A percentile compares a stretch with the other conserved stretches of the same genome.
Conservation (phyloP, 2,888 invertebrate species). For the Poecilobothrus nobilitatus region DNA sequence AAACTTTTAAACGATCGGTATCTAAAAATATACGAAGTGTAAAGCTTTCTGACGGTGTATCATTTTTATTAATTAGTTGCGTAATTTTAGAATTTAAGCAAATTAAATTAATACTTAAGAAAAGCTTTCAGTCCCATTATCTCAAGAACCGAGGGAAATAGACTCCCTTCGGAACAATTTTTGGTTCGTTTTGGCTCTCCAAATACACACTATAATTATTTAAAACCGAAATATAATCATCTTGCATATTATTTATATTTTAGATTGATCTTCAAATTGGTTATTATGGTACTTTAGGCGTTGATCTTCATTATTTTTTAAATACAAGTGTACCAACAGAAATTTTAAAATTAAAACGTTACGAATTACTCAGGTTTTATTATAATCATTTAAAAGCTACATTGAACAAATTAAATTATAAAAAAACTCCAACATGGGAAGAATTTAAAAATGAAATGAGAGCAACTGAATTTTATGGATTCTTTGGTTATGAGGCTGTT, state of each 20-base stretch:
- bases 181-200: too few species aligned
- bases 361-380: slow-evolving; percentile 19
- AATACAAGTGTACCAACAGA: slow-evolving; percentile 23
- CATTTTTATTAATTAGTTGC: too few species aligned
- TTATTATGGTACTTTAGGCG: slow-evolving; percentile 22
- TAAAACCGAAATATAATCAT: too few species aligned
- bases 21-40: too few species aligned
- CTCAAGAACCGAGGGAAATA: too few species aligned
- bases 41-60: too few species aligned
- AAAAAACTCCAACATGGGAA: slow-evolving; percentile 22
- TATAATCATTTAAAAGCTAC: slow-evolving; percentile 20
- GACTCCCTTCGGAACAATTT: too few species aligned
- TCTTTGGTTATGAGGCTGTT: slow-evolving; percentile 23
- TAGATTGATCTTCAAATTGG: slow-evolving; percentile 25
- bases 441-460: slow-evolving; percentile 21
- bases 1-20: too few species aligned
- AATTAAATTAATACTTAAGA: too few species aligned
- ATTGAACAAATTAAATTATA: slow-evolving; percentile 20
- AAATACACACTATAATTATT: too few species aligned
- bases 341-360: slow-evolving; percentile 20
- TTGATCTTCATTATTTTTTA: slow-evolving; percentile 25
- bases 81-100: too few species aligned
- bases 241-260: slow-evolving; percentile 1
- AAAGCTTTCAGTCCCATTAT: too few species aligned
- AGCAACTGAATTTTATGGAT: slow-evolving; percentile 24